These are phyloP conservation scores for Lysandra bellargus DNA, from an alignment of 2,888 invertebrate species.

Conservation along the genomic window DNA sequence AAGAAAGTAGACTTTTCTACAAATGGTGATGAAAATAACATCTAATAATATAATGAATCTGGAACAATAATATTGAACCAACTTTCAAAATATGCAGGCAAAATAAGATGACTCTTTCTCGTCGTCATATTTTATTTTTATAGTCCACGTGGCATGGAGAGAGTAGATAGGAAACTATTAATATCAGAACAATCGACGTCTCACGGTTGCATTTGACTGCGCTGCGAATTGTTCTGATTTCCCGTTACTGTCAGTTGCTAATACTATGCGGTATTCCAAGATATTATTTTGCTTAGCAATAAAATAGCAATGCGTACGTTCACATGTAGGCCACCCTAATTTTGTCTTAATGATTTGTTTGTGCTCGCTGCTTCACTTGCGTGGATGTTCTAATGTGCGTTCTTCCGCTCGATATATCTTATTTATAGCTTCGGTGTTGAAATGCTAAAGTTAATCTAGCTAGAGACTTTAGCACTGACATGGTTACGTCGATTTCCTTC, in stretches of 20 bases:
- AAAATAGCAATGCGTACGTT: conserved; percentile 37
- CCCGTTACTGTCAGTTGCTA: conserved; percentile 11
- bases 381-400: conserved; percentile 39
- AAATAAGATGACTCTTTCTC: not conserved
- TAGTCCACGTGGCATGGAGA: conserved; percentile 9
- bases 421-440: conserved; percentile 38
- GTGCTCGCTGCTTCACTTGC: conserved; percentile 40
- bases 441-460: conserved; percentile 39
- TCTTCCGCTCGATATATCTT: conserved; percentile 40
- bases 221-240: conserved; percentile 6
- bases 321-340: conserved; percentile 44
- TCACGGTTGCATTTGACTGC: conserved; percentile 20
- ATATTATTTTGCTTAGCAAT: conserved; percentile 34
- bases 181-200: conserved; percentile 16
- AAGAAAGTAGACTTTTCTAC: too few relatives aligned
- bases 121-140: not conserved
- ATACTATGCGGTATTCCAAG: conserved; percentile 1
- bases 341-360: conserved; percentile 44
- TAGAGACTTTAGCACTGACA: conserved; percentile 33
- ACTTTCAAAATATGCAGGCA: too few relatives aligned
- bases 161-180: not conserved
- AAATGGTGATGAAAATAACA: not conserved
- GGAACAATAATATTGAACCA: not conserved
- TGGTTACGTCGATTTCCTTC: conserved; percentile 23
- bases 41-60: not conserved